A percentile compares a stretch with the other conserved stretches of the same genome.
Evolutionary conservation across 2,797 vertebrate genomes (phyloP).

Genomic region (Mergus octosetaceus): DNA sequence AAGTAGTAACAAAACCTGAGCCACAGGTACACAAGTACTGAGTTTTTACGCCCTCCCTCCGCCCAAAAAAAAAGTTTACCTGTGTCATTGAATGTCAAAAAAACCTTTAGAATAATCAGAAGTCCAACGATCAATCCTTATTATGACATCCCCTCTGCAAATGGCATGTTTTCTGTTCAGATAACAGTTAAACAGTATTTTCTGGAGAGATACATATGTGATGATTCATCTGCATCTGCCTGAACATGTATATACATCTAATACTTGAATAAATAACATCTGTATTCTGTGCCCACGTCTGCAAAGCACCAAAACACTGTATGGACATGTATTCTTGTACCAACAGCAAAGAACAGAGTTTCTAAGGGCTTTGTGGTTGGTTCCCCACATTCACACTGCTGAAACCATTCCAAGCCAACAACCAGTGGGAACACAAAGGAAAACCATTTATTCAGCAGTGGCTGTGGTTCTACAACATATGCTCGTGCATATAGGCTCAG

Average conservation of each 20-base stretch:
- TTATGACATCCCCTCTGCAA: background rate
- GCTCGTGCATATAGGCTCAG: background rate
- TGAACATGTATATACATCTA: background rate
- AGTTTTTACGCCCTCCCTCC: background rate
- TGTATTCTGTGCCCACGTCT: background rate
- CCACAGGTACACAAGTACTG: background rate
- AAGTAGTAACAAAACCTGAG: background rate
- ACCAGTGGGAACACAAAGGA: background rate
- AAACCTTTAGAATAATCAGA: background rate
- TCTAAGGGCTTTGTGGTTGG: background rate
- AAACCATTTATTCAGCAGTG: background rate
- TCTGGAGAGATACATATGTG: background rate
- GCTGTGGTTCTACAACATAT: background rate
- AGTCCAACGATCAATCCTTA: background rate
- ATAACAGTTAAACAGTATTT: background rate
- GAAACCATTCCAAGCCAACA: background rate
- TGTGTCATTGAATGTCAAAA: background rate
- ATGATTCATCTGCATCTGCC: background rate
- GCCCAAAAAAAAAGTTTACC: background rate
- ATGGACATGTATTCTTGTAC: constrained; percentile 3
- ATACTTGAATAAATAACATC: constrained; percentile 27
- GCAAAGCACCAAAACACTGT: constrained; percentile 11
- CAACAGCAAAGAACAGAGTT: background rate
- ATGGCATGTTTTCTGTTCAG: background rate
- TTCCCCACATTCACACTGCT: background rate